Conservation (phyloP, 1,140 invertebrate genomes). For the Capitella teleta region DNA sequence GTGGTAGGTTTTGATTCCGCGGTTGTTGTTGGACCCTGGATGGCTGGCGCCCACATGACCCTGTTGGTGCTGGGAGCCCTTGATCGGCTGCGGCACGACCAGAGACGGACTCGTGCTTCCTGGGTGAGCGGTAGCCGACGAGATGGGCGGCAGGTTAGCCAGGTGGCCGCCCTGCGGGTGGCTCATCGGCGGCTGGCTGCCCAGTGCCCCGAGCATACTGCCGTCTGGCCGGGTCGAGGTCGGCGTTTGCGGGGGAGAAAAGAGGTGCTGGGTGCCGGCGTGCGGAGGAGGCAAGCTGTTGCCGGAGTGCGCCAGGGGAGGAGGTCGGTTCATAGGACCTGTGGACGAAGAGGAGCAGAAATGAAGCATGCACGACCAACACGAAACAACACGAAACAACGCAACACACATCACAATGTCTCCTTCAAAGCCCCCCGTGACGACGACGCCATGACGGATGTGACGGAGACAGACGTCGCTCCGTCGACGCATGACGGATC, state of each 20-base stretch:
- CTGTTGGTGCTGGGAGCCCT: conserved; percentile 48
- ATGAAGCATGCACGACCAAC: no score
- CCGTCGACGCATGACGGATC: no score
- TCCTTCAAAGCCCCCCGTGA: no score
- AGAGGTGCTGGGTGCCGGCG: background rate
- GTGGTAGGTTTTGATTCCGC: conserved; percentile 60
- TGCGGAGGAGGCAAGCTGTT: background rate
- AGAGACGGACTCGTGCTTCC: conserved; percentile 38
- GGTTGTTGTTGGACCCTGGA: no score
- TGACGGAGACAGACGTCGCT: no score
- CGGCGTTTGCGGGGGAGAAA: background rate
- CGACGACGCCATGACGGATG: no score
- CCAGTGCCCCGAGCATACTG: background rate
- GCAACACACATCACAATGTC: no score
- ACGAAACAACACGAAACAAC: no score
- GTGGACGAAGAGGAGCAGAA: no score
- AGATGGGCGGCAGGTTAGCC: background rate
- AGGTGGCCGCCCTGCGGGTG: background rate
- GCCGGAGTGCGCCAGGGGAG: conserved; percentile 3
- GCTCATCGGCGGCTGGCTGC: background rate
- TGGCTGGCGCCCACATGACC: no score
- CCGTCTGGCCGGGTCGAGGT: background rate
- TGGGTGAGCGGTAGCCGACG: background rate
- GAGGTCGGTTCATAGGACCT: conserved; percentile 4
- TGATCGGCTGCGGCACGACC: conserved; percentile 83